Conservation (phyloP, 2,888 invertebrate genomes). For the Homarus gammarus region DNA sequence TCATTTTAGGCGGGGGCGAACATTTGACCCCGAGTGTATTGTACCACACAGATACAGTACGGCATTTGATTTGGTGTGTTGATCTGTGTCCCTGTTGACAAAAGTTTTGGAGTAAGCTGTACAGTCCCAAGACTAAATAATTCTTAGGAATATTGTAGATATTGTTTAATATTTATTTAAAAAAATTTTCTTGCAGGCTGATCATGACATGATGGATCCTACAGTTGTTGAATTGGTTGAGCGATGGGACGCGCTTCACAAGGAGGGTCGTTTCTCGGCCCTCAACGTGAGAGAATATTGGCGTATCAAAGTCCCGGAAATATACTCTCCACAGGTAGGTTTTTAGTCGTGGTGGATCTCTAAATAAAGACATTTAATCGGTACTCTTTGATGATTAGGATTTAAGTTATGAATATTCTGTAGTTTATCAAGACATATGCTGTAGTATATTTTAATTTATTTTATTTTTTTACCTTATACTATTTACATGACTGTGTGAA, state of each 20-base stretch:
- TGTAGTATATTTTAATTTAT: neutral
- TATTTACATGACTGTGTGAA: neutral
- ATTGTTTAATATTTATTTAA: neutral
- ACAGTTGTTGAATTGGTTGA: constrained; percentile 62
- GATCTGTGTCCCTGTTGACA: too few species aligned
- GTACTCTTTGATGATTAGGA: neutral
- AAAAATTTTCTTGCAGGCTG: constrained; percentile 26
- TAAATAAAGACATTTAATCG: neutral
- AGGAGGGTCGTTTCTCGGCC: constrained; percentile 64
- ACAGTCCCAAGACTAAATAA: neutral
- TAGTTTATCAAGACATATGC: neutral
- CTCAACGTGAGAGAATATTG: constrained; percentile 70
- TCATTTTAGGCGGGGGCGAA: too few species aligned
- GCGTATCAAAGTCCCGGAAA: constrained; percentile 66
- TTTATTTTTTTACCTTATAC: neutral
- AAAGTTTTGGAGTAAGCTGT: too few species aligned
- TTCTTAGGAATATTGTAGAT: neutral
- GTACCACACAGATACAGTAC: too few species aligned
- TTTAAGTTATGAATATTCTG: neutral
- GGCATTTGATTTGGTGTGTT: too few species aligned
- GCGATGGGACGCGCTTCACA: constrained; percentile 60
- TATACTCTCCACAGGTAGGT: constrained; percentile 67
- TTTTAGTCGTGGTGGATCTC: neutral
- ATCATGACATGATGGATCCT: constrained; percentile 69
- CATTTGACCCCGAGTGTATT: too few species aligned